phyloP scores from a whole-genome alignment of 2,888 invertebrate species.

The Dastarcus helophoroides region DNA sequence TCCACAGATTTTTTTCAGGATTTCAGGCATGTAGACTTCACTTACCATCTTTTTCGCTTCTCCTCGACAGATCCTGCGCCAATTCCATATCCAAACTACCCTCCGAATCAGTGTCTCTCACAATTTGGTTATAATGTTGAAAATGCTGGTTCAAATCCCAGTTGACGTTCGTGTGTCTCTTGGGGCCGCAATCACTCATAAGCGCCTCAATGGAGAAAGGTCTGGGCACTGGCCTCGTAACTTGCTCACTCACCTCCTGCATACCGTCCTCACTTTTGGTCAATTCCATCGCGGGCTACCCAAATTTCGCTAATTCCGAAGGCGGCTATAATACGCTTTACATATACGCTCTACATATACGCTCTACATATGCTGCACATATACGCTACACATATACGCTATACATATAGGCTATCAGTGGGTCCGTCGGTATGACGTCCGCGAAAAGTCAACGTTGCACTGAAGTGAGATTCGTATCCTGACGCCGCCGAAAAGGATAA shows the following conservation, averaged over 20 bases:
- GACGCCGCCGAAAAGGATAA: no score
- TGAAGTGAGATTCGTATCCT: no score
- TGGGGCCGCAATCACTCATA: conserved; percentile 37
- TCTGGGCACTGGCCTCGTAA: conserved; percentile 41
- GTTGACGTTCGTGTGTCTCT: conserved; percentile 17
- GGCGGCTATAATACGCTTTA: no score
- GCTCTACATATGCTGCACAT: no score
- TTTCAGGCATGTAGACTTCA: no score
- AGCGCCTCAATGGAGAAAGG: conserved; percentile 53
- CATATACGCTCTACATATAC: no score
- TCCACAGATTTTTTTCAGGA: no score
- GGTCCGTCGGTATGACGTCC: no score
- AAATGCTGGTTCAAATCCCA: conserved; percentile 22
- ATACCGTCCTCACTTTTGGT: conserved; percentile 7
- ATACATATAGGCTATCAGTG: no score
- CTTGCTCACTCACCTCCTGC: conserved; percentile 11
- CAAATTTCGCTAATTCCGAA: no score
- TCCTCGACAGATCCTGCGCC: conserved; percentile 34
- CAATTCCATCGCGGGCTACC: conserved; percentile 9
- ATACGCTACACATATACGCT: no score
- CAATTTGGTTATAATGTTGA: conserved; percentile 13
- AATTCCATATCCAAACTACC: conserved; percentile 35
- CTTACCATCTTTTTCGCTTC: conserved; percentile 31
- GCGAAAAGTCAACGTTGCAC: no score
- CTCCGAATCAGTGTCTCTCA: conserved; percentile 32